Base-by-base conservation (phyloP, 2,888 invertebrate genomes). In the Dynastes grantii region DNA sequence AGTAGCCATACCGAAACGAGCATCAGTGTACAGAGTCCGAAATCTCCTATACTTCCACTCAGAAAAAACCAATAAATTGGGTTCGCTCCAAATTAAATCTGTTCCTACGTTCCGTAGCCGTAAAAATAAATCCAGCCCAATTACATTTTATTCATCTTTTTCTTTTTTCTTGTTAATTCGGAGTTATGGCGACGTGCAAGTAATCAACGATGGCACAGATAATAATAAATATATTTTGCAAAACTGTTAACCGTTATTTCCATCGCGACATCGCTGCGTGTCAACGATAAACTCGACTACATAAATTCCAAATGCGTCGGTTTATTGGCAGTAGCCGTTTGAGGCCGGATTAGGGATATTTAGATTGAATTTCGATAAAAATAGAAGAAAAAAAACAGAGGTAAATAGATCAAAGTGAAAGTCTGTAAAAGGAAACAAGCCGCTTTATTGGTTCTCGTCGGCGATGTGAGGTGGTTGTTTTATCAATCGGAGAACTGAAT, bases 161-260 rank as follows among this genome's bases (percentile, higher is more conserved):
- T 29, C 6, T 11, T 27, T 9, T 9, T 63, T 13, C 63, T 22
- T 63, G 11, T 27, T 58, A 63, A 29, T 32, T 27, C 29, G 27
- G 11, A 13, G 13, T 13, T 27, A 29, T 2, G 11, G 55, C 63
- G 29, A 63, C 27, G 29, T 29, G 32, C 13, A 32, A 32, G 40
- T 22, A 67, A 67, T 37, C 22, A 40, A 53, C 68, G 13, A 29
- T 51, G 68, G n/a, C 49, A 40, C 65, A 65, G 29, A 37, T 73
- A 73, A 40, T 73, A 16, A 73, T 58, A 73, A 73, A 73, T 55
- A 73, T 64, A 40, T 45, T 45, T 45, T 73, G 45, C 11, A 40
- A 68, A 73, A 73, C 70, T 32, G 70, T 70, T 70, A 53, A 70
- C 73, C 73, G 73, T 73, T 73, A 73, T 73, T 73, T 73, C 58